Evolutionary conservation across 2,888 invertebrate genomes (phyloP).

Genomic region (Pheosia gnoma): DNA sequence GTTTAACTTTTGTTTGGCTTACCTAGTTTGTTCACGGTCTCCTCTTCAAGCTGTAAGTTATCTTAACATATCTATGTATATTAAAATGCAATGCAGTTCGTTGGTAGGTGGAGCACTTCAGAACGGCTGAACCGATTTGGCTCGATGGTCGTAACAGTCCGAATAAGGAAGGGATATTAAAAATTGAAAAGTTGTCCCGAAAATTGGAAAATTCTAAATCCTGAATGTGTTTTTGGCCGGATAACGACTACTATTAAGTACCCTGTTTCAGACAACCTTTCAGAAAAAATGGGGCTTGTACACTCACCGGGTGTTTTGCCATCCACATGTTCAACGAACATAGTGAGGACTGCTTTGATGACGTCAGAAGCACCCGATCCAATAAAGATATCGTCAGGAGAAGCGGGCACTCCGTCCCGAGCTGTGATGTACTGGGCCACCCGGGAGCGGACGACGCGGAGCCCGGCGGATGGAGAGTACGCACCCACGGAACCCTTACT

Average conservation of each 20-base stretch:
- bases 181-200: no score
- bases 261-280: not conserved
- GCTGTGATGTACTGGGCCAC: slow-evolving; percentile 90
- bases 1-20: not conserved
- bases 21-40: not conserved
- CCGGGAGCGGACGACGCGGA: slow-evolving; percentile 92
- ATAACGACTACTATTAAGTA: no score
- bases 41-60: not conserved
- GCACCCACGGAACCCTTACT: slow-evolving; percentile 94
- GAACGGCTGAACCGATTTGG: no score
- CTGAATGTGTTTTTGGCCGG: no score
- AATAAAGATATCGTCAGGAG: slow-evolving; percentile 91
- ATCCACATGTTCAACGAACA: slow-evolving; percentile 82
- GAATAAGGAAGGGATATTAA: no score
- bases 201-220: no score
- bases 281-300: not conserved
- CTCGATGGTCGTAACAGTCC: no score
- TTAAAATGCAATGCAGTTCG: no score
- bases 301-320: slow-evolving; percentile 80
- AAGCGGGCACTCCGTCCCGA: slow-evolving; percentile 86
- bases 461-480: slow-evolving; percentile 94
- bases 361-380: slow-evolving; percentile 96
- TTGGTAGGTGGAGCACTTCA: no score
- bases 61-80: not conserved
- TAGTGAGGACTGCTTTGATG: slow-evolving; percentile 92